Evolutionary conservation across 2,888 invertebrate species (phyloP).

Genomic region (Xanthia icteritia): DNA sequence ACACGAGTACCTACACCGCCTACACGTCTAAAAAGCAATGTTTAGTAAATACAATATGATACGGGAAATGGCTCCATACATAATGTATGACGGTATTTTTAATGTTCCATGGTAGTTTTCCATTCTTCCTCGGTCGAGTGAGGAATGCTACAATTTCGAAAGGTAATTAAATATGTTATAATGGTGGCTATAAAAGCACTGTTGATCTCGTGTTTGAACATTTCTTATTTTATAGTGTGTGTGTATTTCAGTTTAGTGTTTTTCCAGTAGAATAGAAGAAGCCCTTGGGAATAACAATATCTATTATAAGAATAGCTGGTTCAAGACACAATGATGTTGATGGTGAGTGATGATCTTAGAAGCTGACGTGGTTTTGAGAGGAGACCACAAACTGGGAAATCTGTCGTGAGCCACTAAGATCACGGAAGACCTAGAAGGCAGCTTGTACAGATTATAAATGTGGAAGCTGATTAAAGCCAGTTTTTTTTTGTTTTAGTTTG

Average conservation of each 20-base stretch:
- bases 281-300: constrained; percentile 13
- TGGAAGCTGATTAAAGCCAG: no score
- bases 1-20: not conserved
- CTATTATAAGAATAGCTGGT: not conserved
- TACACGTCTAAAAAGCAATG: constrained; percentile 21
- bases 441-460: not conserved
- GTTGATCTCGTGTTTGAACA: constrained; percentile 34
- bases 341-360: not conserved
- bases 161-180: constrained; percentile 42
- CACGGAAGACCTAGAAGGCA: no score
- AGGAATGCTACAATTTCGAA: constrained; percentile 35
- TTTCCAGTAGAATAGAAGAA: constrained; percentile 19
- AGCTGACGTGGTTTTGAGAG: not conserved
- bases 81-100: constrained; percentile 14
- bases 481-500: no score
- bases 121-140: constrained; percentile 18
- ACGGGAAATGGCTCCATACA: constrained; percentile 17
- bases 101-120: constrained; percentile 38
- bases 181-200: constrained; percentile 46
- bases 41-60: constrained; percentile 38
- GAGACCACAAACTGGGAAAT: not conserved
- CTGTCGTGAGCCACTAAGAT: not conserved
- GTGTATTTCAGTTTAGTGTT: constrained; percentile 18
- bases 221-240: constrained; percentile 18
- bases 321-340: not conserved